Evolutionary conservation across 30 jellyfish, hydroid and myxozoan genomes (phyloP).

Genomic region (Clytia hemisphaerica): DNA sequence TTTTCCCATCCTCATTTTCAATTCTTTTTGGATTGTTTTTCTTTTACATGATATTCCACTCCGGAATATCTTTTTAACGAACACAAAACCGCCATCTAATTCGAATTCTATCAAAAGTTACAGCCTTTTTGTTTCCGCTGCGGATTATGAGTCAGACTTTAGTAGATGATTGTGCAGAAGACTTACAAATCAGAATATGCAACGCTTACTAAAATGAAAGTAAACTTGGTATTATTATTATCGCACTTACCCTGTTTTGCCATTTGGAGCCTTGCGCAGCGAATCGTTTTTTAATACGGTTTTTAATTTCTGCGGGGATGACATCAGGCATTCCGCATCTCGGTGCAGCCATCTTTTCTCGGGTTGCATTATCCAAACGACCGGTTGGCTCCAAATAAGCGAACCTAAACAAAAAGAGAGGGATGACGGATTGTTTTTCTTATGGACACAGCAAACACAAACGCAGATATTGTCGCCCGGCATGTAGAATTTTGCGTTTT

Average conservation of each 20-base stretch:
- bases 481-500: no score
- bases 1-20: no score
- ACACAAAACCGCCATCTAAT: no score
- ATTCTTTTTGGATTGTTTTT: no score
- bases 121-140: neutral
- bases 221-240: neutral
- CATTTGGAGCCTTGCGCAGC: conserved; percentile 37
- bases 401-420: neutral
- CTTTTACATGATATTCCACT: no score
- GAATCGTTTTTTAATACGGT: conserved; percentile 6
- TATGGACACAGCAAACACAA: no score
- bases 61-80: no score
- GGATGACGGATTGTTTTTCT: no score
- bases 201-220: neutral
- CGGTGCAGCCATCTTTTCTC: conserved; percentile 36
- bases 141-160: neutral
- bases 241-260: conserved; percentile 15
- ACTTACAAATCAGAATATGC: neutral
- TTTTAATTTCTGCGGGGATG: neutral
- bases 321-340: conserved; percentile 79
- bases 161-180: neutral
- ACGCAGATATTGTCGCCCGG: no score
- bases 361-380: conserved; percentile 43
- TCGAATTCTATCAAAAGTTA: neutral
- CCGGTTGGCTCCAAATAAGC: conserved; percentile 35